Base-by-base conservation (phyloP, 2,888 invertebrate genomes). In the Anthoptus insignis region DNA sequence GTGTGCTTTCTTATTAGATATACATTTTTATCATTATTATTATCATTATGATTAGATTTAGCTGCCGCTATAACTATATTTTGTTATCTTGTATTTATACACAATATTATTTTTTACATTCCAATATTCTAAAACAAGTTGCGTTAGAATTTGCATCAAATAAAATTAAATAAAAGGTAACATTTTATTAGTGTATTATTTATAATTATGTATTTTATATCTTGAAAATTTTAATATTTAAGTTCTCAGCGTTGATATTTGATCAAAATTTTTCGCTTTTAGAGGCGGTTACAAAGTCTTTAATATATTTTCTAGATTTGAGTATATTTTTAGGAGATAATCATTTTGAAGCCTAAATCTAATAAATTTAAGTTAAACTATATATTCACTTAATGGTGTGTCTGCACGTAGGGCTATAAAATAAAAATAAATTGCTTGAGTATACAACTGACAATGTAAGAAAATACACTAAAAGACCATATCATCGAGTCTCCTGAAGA, bases 121-220 rank as follows among this genome's bases (percentile, higher is more conserved):
- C 29, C 52, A 19, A 42, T 29, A 59, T 59, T 59, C 59, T 59
- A 59, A 59, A 59, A 59, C 59, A 59, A 59, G 59, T 59, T 59
- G 59, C 59, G 59, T 59, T 59, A 52, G 59, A 59, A 57, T 57
- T 45, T 42, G 37, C 27, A 52, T 32, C 21, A 53, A 3, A 53
- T 8, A 8, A 34, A 53, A 21, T 34, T 21, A 34, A 21, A 8
- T 34, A 13, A 32, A 52, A 16, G 3, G 11, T 32, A 13, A 2
- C 19, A 19, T 21, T 21, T 11, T 32, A 52, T 32, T 52, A 13
- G 4, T 49, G 5, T 49, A 24, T 16, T 50, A 19, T 32, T 52
- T 52, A 5, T 39, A 34, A 37, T 11, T 39, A 24, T 14, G 16
- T 37, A 63, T 27, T 13, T 47, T 29, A 13, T 45, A 57, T 1